Evolutionary conservation across 2,797 vertebrate species (phyloP), one percentile per base, ranked within the genome.

Genomic region (Cryptoprocta ferox): DNA sequence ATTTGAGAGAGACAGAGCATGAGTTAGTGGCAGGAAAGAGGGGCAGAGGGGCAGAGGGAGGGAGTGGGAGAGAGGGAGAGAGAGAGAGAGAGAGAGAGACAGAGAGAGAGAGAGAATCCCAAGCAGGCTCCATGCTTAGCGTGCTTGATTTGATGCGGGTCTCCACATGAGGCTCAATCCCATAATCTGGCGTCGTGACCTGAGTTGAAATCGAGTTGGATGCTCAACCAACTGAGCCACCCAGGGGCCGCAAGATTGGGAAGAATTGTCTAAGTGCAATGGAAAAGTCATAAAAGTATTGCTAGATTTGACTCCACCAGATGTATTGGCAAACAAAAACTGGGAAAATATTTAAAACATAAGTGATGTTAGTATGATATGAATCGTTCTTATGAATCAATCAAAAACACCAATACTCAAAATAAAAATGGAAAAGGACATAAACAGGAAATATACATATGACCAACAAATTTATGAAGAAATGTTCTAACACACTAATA

Each of bases 231-330:
- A 24, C 56, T 59, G 21, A 59, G 21, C 56, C 56, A 59, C 56
- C 21, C 21, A 59, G 56, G 2, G 21, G 56, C 56, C 1, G 3
- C 56, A 24, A 88, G 39, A 45, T 66, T 89, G 16, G 45, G 45
- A 88, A 73, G 66, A 79, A 66, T 42, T 94, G 83, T 91, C 56
- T 65, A 79, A 92, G 48, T 71, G 89, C n/a, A 97, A 92, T 68
- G 45, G 42, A 39, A 91, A 81, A 79, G 61, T 80, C 21, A 50
- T 79, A 94, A 61, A 89, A 63, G 11, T 75, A 85, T 94, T 70
- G 35, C 12, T 70, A 70, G 11, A 92, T 61, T 81, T 94, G 66
- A 81, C 66, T 85, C 59, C 16, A 37, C 66, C 48, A 89, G n/a
- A 85, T 85, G 63, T 89, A 76, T 61, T 81, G 66, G 61, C 42